These are phyloP conservation scores for Fistularia tabacaria DNA, from an alignment of 2,797 vertebrate genomes.

Conservation along the genomic window DNA sequence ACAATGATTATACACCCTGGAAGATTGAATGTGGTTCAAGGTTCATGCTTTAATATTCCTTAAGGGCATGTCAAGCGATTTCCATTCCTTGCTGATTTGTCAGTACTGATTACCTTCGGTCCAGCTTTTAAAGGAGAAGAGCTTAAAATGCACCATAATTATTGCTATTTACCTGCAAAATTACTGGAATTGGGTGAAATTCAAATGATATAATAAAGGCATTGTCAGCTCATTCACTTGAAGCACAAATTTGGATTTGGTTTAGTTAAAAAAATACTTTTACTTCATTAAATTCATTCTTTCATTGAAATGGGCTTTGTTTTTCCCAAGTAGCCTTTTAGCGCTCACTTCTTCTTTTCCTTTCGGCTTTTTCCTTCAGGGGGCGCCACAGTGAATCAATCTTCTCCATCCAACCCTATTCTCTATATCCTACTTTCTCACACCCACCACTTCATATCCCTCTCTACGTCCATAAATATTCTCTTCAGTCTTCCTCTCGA, in stretches of 20 bases:
- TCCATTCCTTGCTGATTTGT: neutral
- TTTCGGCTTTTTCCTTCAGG: too few species aligned
- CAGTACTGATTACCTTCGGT: neutral
- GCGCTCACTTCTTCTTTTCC: too few species aligned
- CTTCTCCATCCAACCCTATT: too few species aligned
- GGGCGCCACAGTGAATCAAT: too few species aligned
- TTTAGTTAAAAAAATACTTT: too few species aligned
- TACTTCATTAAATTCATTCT: neutral
- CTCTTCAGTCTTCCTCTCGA: too few species aligned
- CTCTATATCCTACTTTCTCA: too few species aligned
- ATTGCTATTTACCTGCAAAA: neutral
- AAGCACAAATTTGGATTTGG: too few species aligned
- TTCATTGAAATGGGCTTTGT: constrained; percentile 18
- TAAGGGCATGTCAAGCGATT: constrained; percentile 5
- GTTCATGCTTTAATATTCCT: constrained; percentile 9
- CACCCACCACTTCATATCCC: too few species aligned
- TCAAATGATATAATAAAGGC: neutral
- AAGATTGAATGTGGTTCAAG: constrained; percentile 7
- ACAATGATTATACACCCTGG: constrained; percentile 5
- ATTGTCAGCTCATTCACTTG: constrained; percentile 3
- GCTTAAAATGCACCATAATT: neutral
- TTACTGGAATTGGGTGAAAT: neutral
- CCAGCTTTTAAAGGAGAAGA: neutral
- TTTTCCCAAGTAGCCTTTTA: constrained; percentile 12
- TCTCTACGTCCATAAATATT: too few species aligned